phyloP scores from a whole-genome alignment of 2,113 vertebrate species.

The Triplophysa tibetana region DNA sequence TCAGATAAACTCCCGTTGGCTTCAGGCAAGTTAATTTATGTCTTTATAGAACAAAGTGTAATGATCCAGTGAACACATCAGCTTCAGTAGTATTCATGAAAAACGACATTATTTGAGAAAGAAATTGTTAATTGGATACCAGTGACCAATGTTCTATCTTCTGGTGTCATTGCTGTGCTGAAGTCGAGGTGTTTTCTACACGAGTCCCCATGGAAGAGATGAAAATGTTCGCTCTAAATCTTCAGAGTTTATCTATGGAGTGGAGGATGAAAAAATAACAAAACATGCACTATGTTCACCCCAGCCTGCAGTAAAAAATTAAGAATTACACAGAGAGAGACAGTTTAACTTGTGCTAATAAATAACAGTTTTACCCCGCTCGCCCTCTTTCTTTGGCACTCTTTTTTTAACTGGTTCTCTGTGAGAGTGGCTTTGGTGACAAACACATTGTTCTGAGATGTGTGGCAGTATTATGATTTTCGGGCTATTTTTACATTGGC shows the following conservation, averaged over 20 bases:
- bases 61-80: background rate
- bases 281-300: slow-evolving; percentile 67
- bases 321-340: slow-evolving; percentile 73
- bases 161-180: background rate
- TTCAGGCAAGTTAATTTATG: slow-evolving; percentile 37
- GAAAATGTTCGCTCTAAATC: slow-evolving; percentile 69
- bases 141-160: slow-evolving; percentile 21
- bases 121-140: slow-evolving; percentile 8
- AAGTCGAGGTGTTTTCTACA: slow-evolving; percentile 27
- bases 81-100: too few relatives aligned
- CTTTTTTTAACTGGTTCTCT: slow-evolving; percentile 53
- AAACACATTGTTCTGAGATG: background rate
- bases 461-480: background rate
- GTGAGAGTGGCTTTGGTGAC: slow-evolving; percentile 75
- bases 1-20: slow-evolving; percentile 2
- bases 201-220: slow-evolving; percentile 54
- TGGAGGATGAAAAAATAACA: slow-evolving; percentile 72
- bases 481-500: too few relatives aligned
- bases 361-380: slow-evolving; percentile 68
- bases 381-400: slow-evolving; percentile 39
- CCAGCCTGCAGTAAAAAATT: slow-evolving; percentile 68
- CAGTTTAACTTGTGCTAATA: slow-evolving; percentile 71
- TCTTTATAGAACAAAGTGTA: slow-evolving; percentile 4
- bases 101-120: background rate
- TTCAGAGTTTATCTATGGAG: slow-evolving; percentile 70